These are phyloP conservation scores for Chaunax sp. DNA, from an alignment of 2,797 vertebrate species.

Conservation along the genomic window DNA sequence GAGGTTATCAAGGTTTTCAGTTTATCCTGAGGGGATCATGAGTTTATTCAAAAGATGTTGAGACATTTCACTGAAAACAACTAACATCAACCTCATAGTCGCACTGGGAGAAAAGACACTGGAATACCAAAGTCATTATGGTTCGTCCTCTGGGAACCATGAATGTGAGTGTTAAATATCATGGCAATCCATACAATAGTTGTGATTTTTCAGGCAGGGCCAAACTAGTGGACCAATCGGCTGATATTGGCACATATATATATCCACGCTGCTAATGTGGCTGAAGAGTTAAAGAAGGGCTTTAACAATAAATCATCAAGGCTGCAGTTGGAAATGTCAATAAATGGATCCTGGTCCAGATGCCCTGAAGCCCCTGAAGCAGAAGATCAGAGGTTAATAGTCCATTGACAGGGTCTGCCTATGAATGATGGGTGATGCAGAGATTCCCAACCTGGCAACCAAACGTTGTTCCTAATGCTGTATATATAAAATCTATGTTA, in stretches of 20 bases:
- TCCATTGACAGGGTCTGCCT: background rate
- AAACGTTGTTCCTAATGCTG: background rate
- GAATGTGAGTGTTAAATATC: background rate
- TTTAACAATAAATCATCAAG: background rate
- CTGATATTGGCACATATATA: too few species aligned
- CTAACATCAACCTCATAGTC: background rate
- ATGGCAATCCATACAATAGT: background rate
- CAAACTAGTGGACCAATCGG: background rate
- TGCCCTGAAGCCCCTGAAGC: background rate
- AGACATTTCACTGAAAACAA: background rate
- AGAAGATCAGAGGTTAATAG: constrained; percentile 21
- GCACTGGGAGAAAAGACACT: too few species aligned
- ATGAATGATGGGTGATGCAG: background rate
- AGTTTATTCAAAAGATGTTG: background rate
- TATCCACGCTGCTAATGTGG: background rate
- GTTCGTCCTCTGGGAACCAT: background rate
- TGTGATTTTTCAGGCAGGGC: background rate
- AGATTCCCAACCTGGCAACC: background rate
- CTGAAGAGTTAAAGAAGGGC: background rate
- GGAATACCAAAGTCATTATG: background rate
- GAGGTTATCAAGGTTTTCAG: too few species aligned
- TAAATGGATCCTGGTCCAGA: constrained; percentile 6
- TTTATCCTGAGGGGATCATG: too few species aligned
- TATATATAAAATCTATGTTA: too few species aligned
- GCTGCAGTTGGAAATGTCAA: constrained; percentile 7